Percentiles rank a stretch among this genome's conserved stretches.
phyloP scores from a whole-genome alignment of 30 jellyfish, hydroid and myxozoan species.

The Sanderia malayensis region DNA sequence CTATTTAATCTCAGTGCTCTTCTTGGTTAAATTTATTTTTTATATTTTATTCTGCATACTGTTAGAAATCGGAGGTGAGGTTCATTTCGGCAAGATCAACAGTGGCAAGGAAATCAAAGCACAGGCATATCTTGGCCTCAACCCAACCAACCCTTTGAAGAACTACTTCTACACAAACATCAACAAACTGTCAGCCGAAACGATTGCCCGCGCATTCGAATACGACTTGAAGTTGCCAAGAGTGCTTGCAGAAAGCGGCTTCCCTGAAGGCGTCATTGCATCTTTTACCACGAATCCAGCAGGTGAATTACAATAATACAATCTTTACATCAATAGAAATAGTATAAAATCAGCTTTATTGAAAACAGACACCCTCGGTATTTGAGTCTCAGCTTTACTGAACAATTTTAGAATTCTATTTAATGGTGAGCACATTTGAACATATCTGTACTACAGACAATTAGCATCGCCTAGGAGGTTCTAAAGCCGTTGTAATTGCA shows the following conservation, averaged over 20 bases:
- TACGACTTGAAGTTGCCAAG: slow-evolving; percentile 59
- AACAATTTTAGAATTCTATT: too few relatives aligned
- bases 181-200: slow-evolving; percentile 44
- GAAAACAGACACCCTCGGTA: too few relatives aligned
- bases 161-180: slow-evolving; percentile 63
- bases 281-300: slow-evolving; percentile 67
- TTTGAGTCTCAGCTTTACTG: too few relatives aligned
- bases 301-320: too few relatives aligned
- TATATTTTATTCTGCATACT: not conserved
- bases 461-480: too few relatives aligned
- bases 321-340: too few relatives aligned
- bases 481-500: too few relatives aligned
- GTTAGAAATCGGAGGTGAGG: slow-evolving; percentile 66
- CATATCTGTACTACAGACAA: too few relatives aligned
- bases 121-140: slow-evolving; percentile 58
- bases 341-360: too few relatives aligned
- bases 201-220: slow-evolving; percentile 65
- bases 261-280: slow-evolving; percentile 81
- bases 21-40: too few relatives aligned
- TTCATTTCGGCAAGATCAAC: slow-evolving; percentile 80
- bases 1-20: too few relatives aligned
- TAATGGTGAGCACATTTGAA: too few relatives aligned
- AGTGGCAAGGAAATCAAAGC: slow-evolving; percentile 79
- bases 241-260: slow-evolving; percentile 71
- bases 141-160: slow-evolving; percentile 59